phyloP scores from a whole-genome alignment of 2,888 invertebrate genomes.

The Chloroclystis v-ata region DNA sequence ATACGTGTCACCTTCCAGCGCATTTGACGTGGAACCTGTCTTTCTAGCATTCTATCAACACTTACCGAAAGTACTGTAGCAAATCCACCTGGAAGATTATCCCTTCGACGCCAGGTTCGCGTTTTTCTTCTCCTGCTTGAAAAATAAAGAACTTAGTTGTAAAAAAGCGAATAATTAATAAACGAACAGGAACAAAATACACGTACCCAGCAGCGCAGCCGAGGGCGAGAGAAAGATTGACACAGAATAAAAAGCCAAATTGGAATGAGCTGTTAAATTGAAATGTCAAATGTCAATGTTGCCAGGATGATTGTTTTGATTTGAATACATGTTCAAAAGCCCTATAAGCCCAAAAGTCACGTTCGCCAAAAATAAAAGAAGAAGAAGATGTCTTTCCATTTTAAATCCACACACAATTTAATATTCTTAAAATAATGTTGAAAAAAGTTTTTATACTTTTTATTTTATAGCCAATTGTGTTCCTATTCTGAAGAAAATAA shows the following conservation, averaged over 20 bases:
- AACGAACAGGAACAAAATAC: conserved; percentile 36
- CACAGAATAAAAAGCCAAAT: conserved; percentile 30
- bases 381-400: too few species aligned
- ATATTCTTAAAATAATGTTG: too few species aligned
- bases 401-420: too few species aligned
- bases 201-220: conserved; percentile 68
- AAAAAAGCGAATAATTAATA: conserved; percentile 40
- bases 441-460: too few species aligned
- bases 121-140: conserved; percentile 58
- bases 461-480: too few species aligned
- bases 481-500: too few species aligned
- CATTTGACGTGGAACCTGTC: conserved; percentile 76
- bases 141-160: conserved; percentile 45
- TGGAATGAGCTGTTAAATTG: not conserved
- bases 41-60: conserved; percentile 51
- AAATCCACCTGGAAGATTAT: conserved; percentile 66
- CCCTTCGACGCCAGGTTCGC: conserved; percentile 68
- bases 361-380: too few species aligned
- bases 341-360: too few species aligned
- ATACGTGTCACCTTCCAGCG: conserved; percentile 78
- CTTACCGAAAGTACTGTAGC: conserved; percentile 74
- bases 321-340: not conserved
- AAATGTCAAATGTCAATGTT: conserved; percentile 1
- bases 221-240: conserved; percentile 64
- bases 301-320: too few species aligned